A percentile compares a stretch with the other conserved stretches of the same genome.
phyloP scores from a whole-genome alignment of 2,888 invertebrate species.

The Euplagia quadripunctaria region DNA sequence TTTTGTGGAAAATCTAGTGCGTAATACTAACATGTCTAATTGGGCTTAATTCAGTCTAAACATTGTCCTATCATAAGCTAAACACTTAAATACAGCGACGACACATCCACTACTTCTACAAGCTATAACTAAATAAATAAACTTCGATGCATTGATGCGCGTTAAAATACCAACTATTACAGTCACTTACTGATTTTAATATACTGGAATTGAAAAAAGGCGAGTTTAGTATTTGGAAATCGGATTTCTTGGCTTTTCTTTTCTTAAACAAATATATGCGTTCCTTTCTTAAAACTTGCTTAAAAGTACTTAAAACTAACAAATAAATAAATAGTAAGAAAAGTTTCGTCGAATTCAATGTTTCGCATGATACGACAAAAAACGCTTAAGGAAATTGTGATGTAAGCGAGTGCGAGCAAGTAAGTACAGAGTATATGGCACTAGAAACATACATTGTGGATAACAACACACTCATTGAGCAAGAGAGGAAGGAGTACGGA shows the following conservation, averaged over 20 bases:
- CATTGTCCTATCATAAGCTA: constrained; percentile 80
- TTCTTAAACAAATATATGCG: not conserved
- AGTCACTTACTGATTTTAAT: constrained; percentile 14
- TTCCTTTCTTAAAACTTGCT: constrained; percentile 11
- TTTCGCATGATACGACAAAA: constrained; percentile 13
- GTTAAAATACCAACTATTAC: constrained; percentile 30
- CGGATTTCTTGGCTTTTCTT: not conserved
- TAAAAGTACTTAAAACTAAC: constrained; percentile 15
- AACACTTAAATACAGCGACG: constrained; percentile 69
- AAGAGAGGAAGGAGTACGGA: constrained; percentile 52
- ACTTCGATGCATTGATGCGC: constrained; percentile 66
- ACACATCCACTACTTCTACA: constrained; percentile 69
- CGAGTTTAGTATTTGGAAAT: constrained; percentile 8
- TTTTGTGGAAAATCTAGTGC: constrained; percentile 80
- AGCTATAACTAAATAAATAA: constrained; percentile 65
- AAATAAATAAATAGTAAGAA: constrained; percentile 15
- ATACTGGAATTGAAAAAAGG: not conserved
- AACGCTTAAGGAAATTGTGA: constrained; percentile 49
- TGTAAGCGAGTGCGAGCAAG: constrained; percentile 53
- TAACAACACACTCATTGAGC: constrained; percentile 60
- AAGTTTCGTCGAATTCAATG: constrained; percentile 5
- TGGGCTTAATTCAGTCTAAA: constrained; percentile 85
- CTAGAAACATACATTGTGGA: constrained; percentile 64
- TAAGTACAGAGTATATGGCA: constrained; percentile 78
- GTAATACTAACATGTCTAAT: constrained; percentile 75